Evolutionary conservation across 2,113 vertebrate species (phyloP).

Genomic region (Syngnathoides biaculeatus): DNA sequence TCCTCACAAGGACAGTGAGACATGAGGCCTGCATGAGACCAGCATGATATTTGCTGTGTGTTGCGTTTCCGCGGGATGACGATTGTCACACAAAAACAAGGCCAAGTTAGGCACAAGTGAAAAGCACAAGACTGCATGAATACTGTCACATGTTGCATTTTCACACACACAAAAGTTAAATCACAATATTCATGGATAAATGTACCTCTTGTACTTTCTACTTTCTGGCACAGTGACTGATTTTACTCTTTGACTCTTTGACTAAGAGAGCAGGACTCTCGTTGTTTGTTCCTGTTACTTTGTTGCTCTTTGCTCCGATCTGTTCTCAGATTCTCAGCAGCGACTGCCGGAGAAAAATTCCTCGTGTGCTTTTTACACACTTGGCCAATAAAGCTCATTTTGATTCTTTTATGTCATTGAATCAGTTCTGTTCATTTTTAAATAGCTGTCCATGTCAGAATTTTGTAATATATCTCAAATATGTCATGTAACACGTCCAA

Average conservation of each 20-base stretch:
- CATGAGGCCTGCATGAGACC: not conserved
- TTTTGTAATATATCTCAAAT: conserved; percentile 2
- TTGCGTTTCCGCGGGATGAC: not conserved
- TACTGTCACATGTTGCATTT: not conserved
- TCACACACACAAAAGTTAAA: not conserved
- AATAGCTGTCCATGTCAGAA: not conserved
- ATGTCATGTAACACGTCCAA: conserved; percentile 18
- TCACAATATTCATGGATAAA: not conserved
- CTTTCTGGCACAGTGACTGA: conserved; percentile 4
- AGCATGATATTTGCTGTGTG: not conserved
- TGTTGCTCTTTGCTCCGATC: no score
- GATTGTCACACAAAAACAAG: not conserved
- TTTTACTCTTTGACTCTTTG: not conserved
- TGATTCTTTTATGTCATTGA: not conserved
- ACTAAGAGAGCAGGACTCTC: not conserved
- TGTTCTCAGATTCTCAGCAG: no score
- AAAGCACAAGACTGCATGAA: not conserved
- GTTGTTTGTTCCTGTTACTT: no score
- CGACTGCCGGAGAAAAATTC: no score
- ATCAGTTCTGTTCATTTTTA: not conserved
- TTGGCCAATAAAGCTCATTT: no score
- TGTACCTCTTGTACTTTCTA: not conserved
- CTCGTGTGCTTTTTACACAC: no score
- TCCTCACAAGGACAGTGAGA: not conserved
- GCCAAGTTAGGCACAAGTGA: not conserved